Evolutionary conservation across 2,113 vertebrate species (phyloP), one percentile per base, ranked within the genome.

Genomic region (Passer montanus): DNA sequence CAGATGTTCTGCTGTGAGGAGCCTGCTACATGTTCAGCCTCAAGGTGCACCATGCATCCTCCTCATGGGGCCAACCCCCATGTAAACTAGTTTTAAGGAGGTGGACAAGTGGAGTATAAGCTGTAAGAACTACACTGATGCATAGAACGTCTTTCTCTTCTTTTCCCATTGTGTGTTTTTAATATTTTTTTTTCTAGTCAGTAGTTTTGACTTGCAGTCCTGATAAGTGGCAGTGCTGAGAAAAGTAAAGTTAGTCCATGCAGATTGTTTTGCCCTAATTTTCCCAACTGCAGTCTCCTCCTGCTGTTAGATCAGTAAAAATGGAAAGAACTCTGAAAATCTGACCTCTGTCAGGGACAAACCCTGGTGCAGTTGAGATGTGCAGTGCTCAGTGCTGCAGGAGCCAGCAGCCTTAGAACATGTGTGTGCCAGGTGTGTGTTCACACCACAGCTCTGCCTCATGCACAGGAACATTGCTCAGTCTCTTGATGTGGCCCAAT

Each of bases 241-340:
- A 77, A 88, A 90, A 66, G 5, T 31, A 21, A 87, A 73, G 22
- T 28, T 52, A 76, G 83, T 23, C 35, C 24, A 44, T 15, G 11
- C 1, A 55, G 37, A 20, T 2, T 3, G 4, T 21, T 26, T n/a
- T 7, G 1, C 5, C 9, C 2, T 33, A 15, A 12, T 27, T 69
- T 60, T 49, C 44, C 26, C 27, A 59, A 18, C 17, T 52, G 11
- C 15, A 74, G 20, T 10, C 8, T 62, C 23, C 5, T 87, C 30
- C 9, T 60, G 4, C 18, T 39, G 26, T 47, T 31, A 75, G 56
- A 43, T 22, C 28, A 73, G 18, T 67, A 23, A 60, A 68, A 66
- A 39, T 13, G 15, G 63, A 58, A 26, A 7, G 39, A 91, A 6
- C 5, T 52, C 44, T 60, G 37, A 56, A 74, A 83, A 69, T 17